phyloP scores from a whole-genome alignment of 2,888 invertebrate species.

The Sturmia bella region DNA sequence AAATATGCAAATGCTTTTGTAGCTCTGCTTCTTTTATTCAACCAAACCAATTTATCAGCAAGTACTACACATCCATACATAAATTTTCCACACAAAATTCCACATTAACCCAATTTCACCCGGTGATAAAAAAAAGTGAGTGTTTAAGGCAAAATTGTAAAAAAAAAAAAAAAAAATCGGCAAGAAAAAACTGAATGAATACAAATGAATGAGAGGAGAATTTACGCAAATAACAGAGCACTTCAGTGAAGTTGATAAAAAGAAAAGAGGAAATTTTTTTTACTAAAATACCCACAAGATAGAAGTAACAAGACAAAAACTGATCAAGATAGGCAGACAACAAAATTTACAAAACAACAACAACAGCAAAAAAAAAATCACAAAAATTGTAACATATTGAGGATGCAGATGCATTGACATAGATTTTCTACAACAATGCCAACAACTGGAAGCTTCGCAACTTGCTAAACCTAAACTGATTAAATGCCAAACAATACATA shows the following conservation, averaged over 20 bases:
- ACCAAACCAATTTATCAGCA: conserved; percentile 46
- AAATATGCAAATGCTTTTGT: conserved; percentile 34
- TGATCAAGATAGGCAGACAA: background rate
- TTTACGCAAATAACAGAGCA: conserved; percentile 37
- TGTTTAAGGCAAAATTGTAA: conserved; percentile 55
- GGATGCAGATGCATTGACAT: conserved; percentile 67
- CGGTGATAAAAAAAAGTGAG: conserved; percentile 55
- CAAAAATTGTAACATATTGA: conserved; percentile 51
- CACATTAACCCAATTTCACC: conserved; percentile 57
- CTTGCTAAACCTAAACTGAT: conserved; percentile 63
- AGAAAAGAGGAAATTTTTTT: background rate
- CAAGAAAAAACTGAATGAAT: conserved; percentile 46
- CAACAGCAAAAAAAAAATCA: background rate
- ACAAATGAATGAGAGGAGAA: conserved; percentile 51
- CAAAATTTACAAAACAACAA: background rate
- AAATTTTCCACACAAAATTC: conserved; percentile 46
- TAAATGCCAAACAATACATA: conserved; percentile 65
- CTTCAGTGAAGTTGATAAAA: conserved; percentile 23
- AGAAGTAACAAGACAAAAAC: conserved; percentile 1
- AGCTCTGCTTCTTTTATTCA: background rate
- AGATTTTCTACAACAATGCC: conserved; percentile 56
- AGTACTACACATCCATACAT: conserved; percentile 33
- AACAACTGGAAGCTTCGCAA: conserved; percentile 31
- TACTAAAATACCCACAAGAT: conserved; percentile 20
- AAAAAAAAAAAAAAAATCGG: background rate